Conservation (phyloP, 2,797 vertebrate species). For the Lithobates pipiens region DNA sequence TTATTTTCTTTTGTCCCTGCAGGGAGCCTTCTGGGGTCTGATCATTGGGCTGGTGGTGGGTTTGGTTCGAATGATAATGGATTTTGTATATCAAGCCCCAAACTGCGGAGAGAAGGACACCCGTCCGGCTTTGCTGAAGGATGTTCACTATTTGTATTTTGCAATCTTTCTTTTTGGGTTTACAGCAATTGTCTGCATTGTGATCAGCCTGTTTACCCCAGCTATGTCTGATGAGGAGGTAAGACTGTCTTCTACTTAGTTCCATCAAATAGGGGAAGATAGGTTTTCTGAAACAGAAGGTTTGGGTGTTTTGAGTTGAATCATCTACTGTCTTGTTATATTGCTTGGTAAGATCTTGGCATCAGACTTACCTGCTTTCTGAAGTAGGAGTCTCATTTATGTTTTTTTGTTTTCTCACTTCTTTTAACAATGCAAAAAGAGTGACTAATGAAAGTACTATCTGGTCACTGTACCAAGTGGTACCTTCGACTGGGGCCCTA, state of each 20-base stretch:
- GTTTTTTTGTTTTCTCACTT: too few species aligned
- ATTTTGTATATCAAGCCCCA: constrained; percentile 81
- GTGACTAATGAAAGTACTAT: too few species aligned
- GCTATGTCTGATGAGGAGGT: constrained; percentile 85
- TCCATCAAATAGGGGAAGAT: too few species aligned
- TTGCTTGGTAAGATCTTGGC: too few species aligned
- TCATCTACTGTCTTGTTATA: too few species aligned
- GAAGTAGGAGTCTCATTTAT: too few species aligned
- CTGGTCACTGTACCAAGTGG: too few species aligned
- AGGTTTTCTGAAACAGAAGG: too few species aligned
- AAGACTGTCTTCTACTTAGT: constrained; percentile 65
- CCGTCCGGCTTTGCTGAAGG: constrained; percentile 82
- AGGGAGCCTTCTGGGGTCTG: constrained; percentile 98
- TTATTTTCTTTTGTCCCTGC: constrained; percentile 49
- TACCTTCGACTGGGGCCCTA: too few species aligned
- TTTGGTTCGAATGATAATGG: constrained; percentile 84
- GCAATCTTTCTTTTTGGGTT: constrained; percentile 86
- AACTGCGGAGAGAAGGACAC: constrained; percentile 85
- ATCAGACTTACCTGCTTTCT: too few species aligned
- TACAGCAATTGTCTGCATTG: constrained; percentile 74
- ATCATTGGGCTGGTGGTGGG: constrained; percentile 84
- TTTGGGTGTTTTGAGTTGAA: too few species aligned
- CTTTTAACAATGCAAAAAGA: too few species aligned
- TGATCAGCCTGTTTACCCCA: constrained; percentile 83
- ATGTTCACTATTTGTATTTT: constrained; percentile 96